phyloP scores from a whole-genome alignment of 2,888 invertebrate species.

The Yponomeuta sedellus region DNA sequence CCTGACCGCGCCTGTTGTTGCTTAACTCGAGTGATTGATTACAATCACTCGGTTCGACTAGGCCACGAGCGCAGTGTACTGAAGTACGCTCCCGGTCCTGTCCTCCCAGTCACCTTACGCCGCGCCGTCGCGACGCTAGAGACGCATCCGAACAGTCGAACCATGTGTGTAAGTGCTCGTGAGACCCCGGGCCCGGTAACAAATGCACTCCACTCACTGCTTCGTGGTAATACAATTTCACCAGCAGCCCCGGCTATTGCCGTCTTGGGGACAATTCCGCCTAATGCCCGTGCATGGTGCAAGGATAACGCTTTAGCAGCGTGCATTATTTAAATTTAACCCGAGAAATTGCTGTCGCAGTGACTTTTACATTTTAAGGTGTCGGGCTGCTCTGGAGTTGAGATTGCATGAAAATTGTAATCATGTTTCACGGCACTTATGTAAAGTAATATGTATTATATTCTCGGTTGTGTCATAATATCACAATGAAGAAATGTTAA shows the following conservation, averaged over 20 bases:
- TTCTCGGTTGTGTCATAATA: too few species aligned
- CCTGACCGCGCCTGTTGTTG: too few species aligned
- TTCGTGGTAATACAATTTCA: slow-evolving; percentile 65
- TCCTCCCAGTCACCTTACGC: too few species aligned
- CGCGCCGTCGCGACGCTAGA: too few species aligned
- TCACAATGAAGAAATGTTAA: too few species aligned
- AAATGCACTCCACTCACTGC: slow-evolving; percentile 56
- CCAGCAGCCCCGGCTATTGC: slow-evolving; percentile 45
- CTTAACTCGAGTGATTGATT: too few species aligned
- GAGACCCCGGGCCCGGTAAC: slow-evolving; percentile 33
- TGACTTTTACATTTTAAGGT: not conserved
- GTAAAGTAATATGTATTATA: not conserved
- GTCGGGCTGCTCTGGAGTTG: too few species aligned
- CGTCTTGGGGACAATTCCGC: slow-evolving; percentile 67
- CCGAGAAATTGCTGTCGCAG: slow-evolving; percentile 23
- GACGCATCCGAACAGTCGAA: too few species aligned
- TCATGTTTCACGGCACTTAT: not conserved
- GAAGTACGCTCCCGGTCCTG: too few species aligned
- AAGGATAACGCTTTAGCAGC: slow-evolving; percentile 31
- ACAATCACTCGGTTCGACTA: too few species aligned
- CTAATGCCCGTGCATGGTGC: slow-evolving; percentile 54
- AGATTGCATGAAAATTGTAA: too few species aligned
- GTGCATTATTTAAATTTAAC: slow-evolving; percentile 49
- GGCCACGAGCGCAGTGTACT: too few species aligned
- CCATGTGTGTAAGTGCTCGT: not conserved